Base-by-base conservation (phyloP, 2,888 invertebrate species). In the Drosophila koepferae region DNA sequence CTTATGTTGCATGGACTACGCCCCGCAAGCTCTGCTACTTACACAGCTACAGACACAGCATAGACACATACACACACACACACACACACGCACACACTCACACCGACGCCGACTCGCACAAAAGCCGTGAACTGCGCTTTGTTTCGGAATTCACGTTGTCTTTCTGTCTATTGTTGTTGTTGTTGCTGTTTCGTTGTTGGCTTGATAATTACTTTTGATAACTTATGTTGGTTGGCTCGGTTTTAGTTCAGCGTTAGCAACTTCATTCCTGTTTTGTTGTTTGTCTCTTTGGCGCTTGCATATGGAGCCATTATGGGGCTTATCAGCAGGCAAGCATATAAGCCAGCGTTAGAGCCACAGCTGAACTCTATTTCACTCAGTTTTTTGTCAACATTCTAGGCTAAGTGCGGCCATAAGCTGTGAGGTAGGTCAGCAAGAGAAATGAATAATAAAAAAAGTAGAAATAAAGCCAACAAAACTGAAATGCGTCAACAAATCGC, bases 141-240 rank as follows among this genome's bases (percentile, higher is more conserved):
- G 74, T 64, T 68, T 59, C 36, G 34, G 28, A 58, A 56, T 56
- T 38, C 63, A 44, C 43, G 66, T 64, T 68, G 80, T 43, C 65
- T 60, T 54, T 63, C 59, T 74, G 12, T 43, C 51, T 55, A 40
- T 67, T 63, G 54, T 44, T 49, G 46, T 46, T 63, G 54, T 46
- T 51, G 59, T 38, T 48, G 36, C 54, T 63, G 62, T 43, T 49
- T n/a, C 28, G 61, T 53, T 68, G 74, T 72, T 74, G 72, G 67
- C 54, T 72, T 89, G 89, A 85, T 85, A 85, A 85, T 85, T 85
- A 85, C 84, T 85, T 89, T 86, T 86, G 89, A 85, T 85, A 89
- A 86, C 84, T 89, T 74, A 63, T 73, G 67, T 75, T 66, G 72
- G 80, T 55, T 72, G 62, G 49, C 80, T 77, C 70, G 79, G 80